Base-by-base conservation (phyloP, 2,113 vertebrate species). In the Microtus richardsoni region DNA sequence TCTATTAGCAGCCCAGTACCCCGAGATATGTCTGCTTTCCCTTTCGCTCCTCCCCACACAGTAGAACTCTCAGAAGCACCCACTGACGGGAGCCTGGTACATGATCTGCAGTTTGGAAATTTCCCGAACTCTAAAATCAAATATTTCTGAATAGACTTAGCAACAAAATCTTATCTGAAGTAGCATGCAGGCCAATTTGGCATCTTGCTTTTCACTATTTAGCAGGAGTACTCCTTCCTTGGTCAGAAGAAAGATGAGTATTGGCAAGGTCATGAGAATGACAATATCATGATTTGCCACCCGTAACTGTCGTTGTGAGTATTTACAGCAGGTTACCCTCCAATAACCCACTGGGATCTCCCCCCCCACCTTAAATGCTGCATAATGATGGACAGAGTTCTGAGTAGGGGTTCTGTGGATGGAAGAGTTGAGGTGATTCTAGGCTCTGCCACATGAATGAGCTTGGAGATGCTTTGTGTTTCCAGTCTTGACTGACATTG, bases 91-190 rank as follows among this genome's bases (percentile, higher is more conserved):
- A 26, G 39, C 19, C 12, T 3, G 47, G n/a, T 36, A 12, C 14
- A 22, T 89, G 85, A 47, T 39, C 11, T 86, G 19, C 58, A 88
- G 79, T 52, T 82, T 39, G 17, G n/a, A 94, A 89, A 77, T 80
- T 41, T 14, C 39, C 44, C 64, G 82, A 93, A 33, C 58, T 89
- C 44, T 93, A 54, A 95, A 96, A 47, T n/a, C 30, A 91, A 71
- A 3, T 73, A 49, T 92, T 91, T 97, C 62, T 80, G 49, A 66
- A 85, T 1, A 88, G 44, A 64, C 62, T 93, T 66, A 94, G 64
- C 13, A 94, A 39, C 28, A 74, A 82, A 88, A 39, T 94, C 26
- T 87, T 93, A 44, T 71, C 83, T 84, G 36, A 95, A 85, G 5
- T 73, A 36, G 82, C n/a, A 92, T 24, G 74, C 33, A 93, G 30